phyloP scores from a whole-genome alignment of 2,797 vertebrate genomes.

The Acipenser transmontanus region DNA sequence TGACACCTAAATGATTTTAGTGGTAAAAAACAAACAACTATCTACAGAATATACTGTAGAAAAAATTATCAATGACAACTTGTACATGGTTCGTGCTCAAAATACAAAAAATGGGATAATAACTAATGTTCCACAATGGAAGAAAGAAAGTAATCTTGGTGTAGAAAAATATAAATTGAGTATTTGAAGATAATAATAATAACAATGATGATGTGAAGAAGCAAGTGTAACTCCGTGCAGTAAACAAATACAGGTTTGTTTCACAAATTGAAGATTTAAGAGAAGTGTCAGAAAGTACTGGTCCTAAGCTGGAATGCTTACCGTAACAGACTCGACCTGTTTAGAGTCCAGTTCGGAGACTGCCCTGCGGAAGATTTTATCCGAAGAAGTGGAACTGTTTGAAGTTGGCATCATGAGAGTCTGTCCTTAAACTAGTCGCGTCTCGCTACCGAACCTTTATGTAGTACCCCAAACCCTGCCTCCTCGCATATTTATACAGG shows the following conservation, averaged over 20 bases:
- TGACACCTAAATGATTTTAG: too few species aligned
- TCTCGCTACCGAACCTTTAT: slow-evolving; percentile 22
- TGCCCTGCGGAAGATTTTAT: slow-evolving; percentile 83
- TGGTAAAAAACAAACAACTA: too few species aligned
- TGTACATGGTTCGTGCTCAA: too few species aligned
- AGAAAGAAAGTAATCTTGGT: too few species aligned
- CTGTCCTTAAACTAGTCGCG: slow-evolving; percentile 5
- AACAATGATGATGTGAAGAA: too few species aligned
- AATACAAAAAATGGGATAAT: too few species aligned
- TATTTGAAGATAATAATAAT: too few species aligned
- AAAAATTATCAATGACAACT: too few species aligned
- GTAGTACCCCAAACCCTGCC: slow-evolving; percentile 1
- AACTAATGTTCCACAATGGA: too few species aligned
- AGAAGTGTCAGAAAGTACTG: neutral
- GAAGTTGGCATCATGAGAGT: slow-evolving; percentile 77
- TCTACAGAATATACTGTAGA: too few species aligned
- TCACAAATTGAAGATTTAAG: neutral
- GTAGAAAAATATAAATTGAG: too few species aligned
- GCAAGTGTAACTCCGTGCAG: neutral
- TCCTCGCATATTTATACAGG: slow-evolving; percentile 23
- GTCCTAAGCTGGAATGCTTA: slow-evolving; percentile 48
- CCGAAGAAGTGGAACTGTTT: slow-evolving; percentile 72
- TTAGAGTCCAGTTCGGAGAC: slow-evolving; percentile 86
- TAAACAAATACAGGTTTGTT: neutral
- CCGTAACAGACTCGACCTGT: slow-evolving; percentile 88